Percentiles rank a stretch among this genome's conserved stretches.
phyloP scores from a whole-genome alignment of 2,113 vertebrate species.

The Dasyornis broadbenti region DNA sequence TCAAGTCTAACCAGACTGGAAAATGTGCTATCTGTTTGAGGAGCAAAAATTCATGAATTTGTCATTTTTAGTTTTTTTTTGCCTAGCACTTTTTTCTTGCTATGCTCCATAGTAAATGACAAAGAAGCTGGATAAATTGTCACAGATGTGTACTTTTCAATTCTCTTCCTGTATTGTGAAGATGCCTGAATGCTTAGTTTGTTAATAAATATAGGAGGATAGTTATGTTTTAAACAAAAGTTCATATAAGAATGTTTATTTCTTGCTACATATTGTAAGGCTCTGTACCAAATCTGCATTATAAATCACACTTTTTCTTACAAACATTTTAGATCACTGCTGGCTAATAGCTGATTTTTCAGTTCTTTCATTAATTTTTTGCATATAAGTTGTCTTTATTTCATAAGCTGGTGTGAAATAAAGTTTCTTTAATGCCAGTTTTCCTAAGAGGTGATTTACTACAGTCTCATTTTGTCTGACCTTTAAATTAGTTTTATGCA shows the following conservation, averaged over 20 bases:
- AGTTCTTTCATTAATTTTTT: background rate
- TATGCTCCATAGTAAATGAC: background rate
- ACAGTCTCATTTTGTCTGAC: conserved; percentile 19
- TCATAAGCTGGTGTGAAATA: background rate
- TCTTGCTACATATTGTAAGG: background rate
- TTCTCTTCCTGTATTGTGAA: background rate
- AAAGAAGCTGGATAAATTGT: background rate
- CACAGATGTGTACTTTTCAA: background rate
- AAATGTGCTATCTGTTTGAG: background rate
- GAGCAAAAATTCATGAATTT: background rate
- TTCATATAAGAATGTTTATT: background rate
- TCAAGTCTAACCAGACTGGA: background rate
- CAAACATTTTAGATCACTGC: background rate
- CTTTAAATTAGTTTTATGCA: conserved; percentile 35
- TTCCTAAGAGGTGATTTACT: background rate
- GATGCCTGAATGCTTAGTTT: background rate
- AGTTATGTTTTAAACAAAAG: background rate
- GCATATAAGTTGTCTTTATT: background rate
- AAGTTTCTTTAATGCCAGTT: background rate
- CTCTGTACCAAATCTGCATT: background rate
- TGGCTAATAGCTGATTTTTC: background rate
- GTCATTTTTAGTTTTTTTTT: background rate
- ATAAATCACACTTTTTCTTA: background rate
- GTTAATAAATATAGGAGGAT: background rate
- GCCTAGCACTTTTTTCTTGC: background rate